Base-by-base conservation (phyloP, 2,888 invertebrate genomes). In the Hypolimnas misippus region DNA sequence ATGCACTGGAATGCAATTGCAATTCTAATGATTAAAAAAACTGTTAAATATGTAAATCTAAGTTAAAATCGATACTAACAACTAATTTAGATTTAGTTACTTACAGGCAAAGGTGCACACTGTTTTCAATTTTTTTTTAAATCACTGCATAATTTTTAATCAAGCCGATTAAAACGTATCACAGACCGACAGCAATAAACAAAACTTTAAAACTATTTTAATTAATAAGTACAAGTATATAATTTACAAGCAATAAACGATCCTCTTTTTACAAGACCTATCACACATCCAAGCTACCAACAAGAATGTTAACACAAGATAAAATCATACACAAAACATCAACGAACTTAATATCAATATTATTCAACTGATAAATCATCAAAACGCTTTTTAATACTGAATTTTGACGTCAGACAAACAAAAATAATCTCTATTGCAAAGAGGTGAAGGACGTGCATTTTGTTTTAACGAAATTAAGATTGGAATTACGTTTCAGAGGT, bases 351-450 rank as follows among this genome's bases (percentile, higher is more conserved):
- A 56, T 50, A 42, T 56, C 35, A 62, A 53, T 57, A 46, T 44
- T 38, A 57, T 44, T 31, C 10, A 38, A 53, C 14, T 50, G 65
- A 60, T 66, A 66, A 59, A 56, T 25, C 29, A 29, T 54, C 50
- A 57, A 57, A 60, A 57, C 38, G 46, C 60, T n/a, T 64, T 60
- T 38, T 56, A 52, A 56, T 52, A 35, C 6, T 33, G 25, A 50
- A 16, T 63, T 54, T 50, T 53, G 55, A 40, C 51, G 53, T 35
- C 46, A 14, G 25, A 21, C 33, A 21, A 35, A 46, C n/a, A 14
- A 35, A 35, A 10, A 21, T 40, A 31, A 29, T n/a, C 42, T 5
- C 21, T 21, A 21, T 46, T 21, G n/a, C 46, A n/a, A 46, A 21
- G 17, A 7, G 8, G 12, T 8, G 5, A n/a, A 44, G 2, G 1